Conservation (phyloP, 30 jellyfish, hydroid and myxozoan genomes). For the Chrysaora quinquecirrha region DNA sequence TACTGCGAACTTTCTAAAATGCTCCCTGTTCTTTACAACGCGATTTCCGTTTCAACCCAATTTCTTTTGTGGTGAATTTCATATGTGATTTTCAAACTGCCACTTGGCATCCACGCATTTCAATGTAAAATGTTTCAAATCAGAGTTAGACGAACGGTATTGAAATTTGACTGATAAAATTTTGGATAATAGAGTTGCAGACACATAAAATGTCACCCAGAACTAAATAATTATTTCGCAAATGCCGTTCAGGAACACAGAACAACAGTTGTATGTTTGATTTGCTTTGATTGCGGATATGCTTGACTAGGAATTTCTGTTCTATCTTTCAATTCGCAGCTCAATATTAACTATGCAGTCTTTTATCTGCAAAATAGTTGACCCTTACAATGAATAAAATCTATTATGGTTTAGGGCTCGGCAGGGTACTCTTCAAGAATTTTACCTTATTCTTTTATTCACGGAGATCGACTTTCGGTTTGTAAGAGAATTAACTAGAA, state of each 20-base stretch:
- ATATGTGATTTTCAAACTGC: neutral
- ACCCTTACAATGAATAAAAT: constrained; percentile 50
- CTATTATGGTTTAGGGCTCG: constrained; percentile 74
- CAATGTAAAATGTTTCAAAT: neutral
- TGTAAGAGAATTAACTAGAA: constrained; percentile 16
- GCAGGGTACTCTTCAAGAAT: constrained; percentile 73
- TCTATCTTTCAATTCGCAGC: constrained; percentile 66
- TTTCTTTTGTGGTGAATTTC: neutral
- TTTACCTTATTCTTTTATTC: constrained; percentile 17
- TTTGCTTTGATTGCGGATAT: constrained; percentile 68
- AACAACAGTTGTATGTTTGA: constrained; percentile 63
- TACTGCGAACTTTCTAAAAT: neutral
- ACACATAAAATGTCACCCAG: neutral
- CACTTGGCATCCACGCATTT: neutral
- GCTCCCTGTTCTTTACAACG: neutral
- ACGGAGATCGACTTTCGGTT: constrained; percentile 12
- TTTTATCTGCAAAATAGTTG: constrained; percentile 60
- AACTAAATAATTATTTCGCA: neutral
- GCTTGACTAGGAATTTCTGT: constrained; percentile 64
- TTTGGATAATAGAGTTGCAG: neutral
- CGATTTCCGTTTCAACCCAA: neutral
- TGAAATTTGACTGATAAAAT: too few relatives aligned
- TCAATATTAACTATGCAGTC: constrained; percentile 28
- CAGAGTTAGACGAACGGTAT: neutral
- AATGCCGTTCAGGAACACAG: constrained; percentile 33